Percentiles rank a stretch among this genome's conserved stretches.
phyloP scores from a whole-genome alignment of 2,888 invertebrate species.

The Eupithecia inturbata region DNA sequence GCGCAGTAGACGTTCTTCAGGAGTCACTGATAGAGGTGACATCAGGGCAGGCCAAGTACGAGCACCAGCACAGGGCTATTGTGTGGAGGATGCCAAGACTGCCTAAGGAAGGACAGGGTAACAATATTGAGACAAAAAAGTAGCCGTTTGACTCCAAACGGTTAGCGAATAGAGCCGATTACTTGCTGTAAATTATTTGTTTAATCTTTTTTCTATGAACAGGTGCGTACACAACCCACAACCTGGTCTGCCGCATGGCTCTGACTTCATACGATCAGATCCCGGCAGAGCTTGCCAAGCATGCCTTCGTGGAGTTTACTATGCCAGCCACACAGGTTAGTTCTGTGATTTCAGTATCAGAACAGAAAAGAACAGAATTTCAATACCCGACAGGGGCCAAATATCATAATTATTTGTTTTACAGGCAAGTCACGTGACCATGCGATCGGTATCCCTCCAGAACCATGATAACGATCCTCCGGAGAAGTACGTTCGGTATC shows the following conservation, averaged over 20 bases:
- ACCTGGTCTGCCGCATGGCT: slow-evolving; percentile 96
- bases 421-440: slow-evolving; percentile 92
- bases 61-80: slow-evolving; percentile 98
- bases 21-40: slow-evolving; percentile 97
- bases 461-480: slow-evolving; percentile 96
- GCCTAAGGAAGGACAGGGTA: slow-evolving; percentile 99
- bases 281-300: slow-evolving; percentile 95
- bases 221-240: slow-evolving; percentile 99
- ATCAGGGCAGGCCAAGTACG: slow-evolving; percentile 98
- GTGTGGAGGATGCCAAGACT: slow-evolving; percentile 99
- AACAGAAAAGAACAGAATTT: background rate
- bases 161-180: no score
- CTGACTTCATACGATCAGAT: slow-evolving; percentile 98
- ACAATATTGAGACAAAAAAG: no score
- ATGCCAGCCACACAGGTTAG: slow-evolving; percentile 96
- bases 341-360: background rate
- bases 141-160: no score
- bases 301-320: slow-evolving; percentile 97
- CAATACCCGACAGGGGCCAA: background rate
- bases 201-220: slow-evolving; percentile 17
- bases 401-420: background rate
- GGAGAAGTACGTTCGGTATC: slow-evolving; percentile 98
- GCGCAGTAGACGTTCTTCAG: slow-evolving; percentile 95
- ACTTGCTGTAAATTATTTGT: no score
- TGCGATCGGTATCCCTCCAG: slow-evolving; percentile 96